Conservation (phyloP, 2,113 vertebrate species). For the Callospermophilus lateralis region DNA sequence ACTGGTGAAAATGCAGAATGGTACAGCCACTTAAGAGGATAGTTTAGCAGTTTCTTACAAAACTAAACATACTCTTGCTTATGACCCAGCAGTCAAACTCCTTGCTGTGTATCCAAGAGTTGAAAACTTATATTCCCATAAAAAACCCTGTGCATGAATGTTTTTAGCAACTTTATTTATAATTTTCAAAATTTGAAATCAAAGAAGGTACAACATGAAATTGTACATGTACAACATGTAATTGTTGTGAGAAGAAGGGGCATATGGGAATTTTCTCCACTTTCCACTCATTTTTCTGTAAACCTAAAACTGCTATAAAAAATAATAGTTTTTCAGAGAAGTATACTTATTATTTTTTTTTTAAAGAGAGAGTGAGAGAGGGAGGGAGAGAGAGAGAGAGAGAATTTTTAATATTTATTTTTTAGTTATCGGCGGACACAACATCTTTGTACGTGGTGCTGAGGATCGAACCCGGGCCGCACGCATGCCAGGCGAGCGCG, state of each 20-base stretch:
- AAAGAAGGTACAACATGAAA: too few species aligned
- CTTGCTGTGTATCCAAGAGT: not conserved
- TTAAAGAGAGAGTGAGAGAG: too few species aligned
- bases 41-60: conserved; percentile 17
- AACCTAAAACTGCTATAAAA: not conserved
- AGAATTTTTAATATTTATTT: too few species aligned
- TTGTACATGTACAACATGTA: too few species aligned
- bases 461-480: too few species aligned
- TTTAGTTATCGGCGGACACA: too few species aligned
- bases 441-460: too few species aligned
- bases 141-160: not conserved
- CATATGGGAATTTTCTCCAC: not conserved
- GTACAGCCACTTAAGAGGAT: not conserved
- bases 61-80: not conserved
- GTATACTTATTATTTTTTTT: too few species aligned
- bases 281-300: not conserved
- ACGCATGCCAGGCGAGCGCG: too few species aligned
- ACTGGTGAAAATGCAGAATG: not conserved
- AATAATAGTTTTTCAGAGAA: too few species aligned
- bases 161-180: conserved; percentile 18
- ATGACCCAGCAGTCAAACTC: not conserved
- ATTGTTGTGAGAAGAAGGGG: not conserved
- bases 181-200: not conserved
- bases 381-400: too few species aligned
- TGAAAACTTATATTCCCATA: not conserved